A percentile compares a stretch with the other conserved stretches of the same genome.
Evolutionary conservation across 2,797 vertebrate genomes (phyloP).

Genomic region (Catamblyrhynchus diadema): DNA sequence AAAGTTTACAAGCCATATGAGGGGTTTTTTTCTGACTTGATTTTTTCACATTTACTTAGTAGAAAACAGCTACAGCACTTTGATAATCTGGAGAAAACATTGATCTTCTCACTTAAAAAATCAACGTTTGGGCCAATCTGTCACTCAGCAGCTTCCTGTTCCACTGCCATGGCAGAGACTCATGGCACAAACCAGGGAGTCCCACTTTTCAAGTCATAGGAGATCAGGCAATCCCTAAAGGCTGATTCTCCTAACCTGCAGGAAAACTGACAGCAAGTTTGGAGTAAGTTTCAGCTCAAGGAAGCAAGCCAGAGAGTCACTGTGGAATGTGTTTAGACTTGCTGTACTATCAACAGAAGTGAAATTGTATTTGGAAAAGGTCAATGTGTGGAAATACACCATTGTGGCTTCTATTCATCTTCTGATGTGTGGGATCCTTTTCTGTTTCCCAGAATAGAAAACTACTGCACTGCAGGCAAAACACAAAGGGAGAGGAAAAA

Average conservation of each 20-base stretch:
- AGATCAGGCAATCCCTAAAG: neutral
- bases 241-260: neutral
- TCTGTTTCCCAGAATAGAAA: neutral
- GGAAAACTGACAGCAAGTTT: neutral
- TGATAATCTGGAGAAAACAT: neutral
- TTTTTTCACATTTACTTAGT: neutral
- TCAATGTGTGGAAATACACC: neutral
- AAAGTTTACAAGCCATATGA: neutral
- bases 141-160: neutral
- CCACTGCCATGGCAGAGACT: neutral
- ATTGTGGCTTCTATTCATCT: neutral
- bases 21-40: neutral
- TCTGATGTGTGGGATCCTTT: neutral
- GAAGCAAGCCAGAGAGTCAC: neutral
- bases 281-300: neutral
- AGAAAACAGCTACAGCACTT: neutral
- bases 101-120: neutral
- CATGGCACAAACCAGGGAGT: neutral
- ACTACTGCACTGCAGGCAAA: neutral
- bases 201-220: neutral
- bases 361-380: constrained; percentile 12
- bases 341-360: neutral
- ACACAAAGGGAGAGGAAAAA: neutral
- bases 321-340: neutral
- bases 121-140: neutral